These are phyloP conservation scores for Microchrysa polita DNA, from an alignment of 2,888 invertebrate species.

Conservation along the genomic window DNA sequence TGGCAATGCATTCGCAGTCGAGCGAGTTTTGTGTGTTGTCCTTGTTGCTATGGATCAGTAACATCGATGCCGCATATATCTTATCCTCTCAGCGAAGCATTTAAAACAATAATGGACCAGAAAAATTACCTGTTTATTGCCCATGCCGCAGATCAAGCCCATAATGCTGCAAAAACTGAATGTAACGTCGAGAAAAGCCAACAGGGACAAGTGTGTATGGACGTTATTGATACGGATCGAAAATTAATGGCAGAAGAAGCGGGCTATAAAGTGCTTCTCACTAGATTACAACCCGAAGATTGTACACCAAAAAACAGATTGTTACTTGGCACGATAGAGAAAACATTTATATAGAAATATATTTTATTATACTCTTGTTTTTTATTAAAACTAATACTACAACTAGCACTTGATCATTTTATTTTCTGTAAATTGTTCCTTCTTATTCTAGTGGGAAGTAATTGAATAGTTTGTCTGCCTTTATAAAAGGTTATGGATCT, in stretches of 20 bases:
- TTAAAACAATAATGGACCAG: conserved; percentile 63
- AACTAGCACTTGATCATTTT: too few relatives aligned
- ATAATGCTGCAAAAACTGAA: conserved; percentile 67
- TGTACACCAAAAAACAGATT: conserved; percentile 88
- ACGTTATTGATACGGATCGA: conserved; percentile 87
- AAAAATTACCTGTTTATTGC: conserved; percentile 82
- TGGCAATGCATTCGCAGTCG: conserved; percentile 79
- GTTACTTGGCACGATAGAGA: conserved; percentile 56
- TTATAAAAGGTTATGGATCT: too few relatives aligned
- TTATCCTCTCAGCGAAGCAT: conserved; percentile 82
- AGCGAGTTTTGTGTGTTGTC: conserved; percentile 89
- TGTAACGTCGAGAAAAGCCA: conserved; percentile 63
- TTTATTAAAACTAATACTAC: too few relatives aligned
- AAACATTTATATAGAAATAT: too few relatives aligned
- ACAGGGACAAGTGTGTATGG: conserved; percentile 90
- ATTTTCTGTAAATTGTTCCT: too few relatives aligned
- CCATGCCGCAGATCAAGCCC: conserved; percentile 93
- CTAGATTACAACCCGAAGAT: conserved; percentile 78
- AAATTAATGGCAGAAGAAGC: conserved; percentile 77
- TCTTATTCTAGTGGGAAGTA: too few relatives aligned
- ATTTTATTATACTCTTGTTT: too few relatives aligned
- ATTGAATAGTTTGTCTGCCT: too few relatives aligned
- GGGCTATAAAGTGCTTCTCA: conserved; percentile 79
- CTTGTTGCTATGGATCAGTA: conserved; percentile 93
- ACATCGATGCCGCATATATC: conserved; percentile 80